Evolutionary conservation across 2,888 invertebrate species (phyloP), one percentile per base, ranked within the genome.

Genomic region (Drosophila siamana): DNA sequence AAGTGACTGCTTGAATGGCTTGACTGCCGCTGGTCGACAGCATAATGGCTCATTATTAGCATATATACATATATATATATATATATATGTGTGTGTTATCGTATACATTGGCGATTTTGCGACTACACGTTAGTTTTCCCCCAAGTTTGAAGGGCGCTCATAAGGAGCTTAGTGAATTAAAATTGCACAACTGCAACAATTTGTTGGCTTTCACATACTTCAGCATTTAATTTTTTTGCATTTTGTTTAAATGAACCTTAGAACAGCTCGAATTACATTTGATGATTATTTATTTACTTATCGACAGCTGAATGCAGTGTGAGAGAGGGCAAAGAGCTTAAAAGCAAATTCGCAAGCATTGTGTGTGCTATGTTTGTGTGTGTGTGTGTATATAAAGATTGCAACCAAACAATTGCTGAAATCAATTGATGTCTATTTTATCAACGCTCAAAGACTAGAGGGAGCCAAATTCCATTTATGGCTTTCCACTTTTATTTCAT

Each of bases 391-490:
- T 16, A 36, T 9, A 46, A 46, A 11, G 44, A 56, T 63, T 55
- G 43, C 57, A 78, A 59, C 85, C 67, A 84, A 86, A 81, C 73
- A 75, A 78, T 82, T 72, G 61, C 57, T 67, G 51, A 81, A 87
- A 85, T 83, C 85, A 83, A 85, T 85, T 87, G 82, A 78, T 74
- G 75, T 82, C 82, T 67, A 67, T 72, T 86, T 85, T 82, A 85
- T 68, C 82, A 72, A 87, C 74, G 52, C 59, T 68, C 62, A 67
- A 69, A 69, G 69, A 38, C 41, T 16, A 19, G 13, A 13, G 33
- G 26, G 16, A 44, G 44, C 78, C 63, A 88, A 86, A 86, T 88
- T 88, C 86, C 84, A 86, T 86, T 86, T 88, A 86, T 86, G 84
- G 86, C 75, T 88, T 74, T 80, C 69, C 75, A 71, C 76, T 83